Conservation (phyloP, 2,113 vertebrate genomes). For the Zosterops japonicus region DNA sequence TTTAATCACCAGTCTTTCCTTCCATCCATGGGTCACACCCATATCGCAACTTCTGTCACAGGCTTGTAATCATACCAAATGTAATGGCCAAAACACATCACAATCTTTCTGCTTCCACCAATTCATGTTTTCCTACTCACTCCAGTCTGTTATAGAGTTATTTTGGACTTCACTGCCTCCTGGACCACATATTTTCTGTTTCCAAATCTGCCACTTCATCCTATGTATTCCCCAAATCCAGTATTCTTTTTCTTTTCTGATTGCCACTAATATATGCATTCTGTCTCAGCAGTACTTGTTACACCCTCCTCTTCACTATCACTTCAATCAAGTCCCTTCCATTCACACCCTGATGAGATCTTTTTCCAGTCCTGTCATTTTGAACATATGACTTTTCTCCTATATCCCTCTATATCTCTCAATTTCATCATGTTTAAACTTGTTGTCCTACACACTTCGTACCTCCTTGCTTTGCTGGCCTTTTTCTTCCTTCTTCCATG, state of each 20-base stretch:
- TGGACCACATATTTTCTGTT: not conserved
- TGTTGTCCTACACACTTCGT: not conserved
- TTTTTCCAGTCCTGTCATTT: constrained; percentile 4
- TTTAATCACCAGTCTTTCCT: constrained; percentile 1
- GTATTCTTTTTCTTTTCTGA: not conserved
- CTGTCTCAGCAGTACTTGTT: not conserved
- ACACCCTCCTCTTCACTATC: not conserved
- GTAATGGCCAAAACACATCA: not conserved
- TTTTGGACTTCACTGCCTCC: not conserved
- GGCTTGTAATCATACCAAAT: not conserved
- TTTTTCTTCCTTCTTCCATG: not conserved
- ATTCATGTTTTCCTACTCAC: not conserved
- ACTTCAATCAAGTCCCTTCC: not conserved
- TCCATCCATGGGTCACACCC: not conserved
- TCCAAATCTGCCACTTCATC: not conserved
- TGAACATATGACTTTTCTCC: not conserved
- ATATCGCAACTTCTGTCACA: not conserved
- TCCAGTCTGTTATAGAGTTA: not conserved
- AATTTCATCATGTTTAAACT: constrained; percentile 12
- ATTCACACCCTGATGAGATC: not conserved
- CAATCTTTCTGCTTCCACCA: not conserved
- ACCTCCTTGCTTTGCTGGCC: not conserved
- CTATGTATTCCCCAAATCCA: not conserved
- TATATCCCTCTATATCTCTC: not conserved
- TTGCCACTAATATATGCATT: not conserved